Evolutionary conservation across 2,113 vertebrate species (phyloP).

Genomic region (Centropus unirufus): DNA sequence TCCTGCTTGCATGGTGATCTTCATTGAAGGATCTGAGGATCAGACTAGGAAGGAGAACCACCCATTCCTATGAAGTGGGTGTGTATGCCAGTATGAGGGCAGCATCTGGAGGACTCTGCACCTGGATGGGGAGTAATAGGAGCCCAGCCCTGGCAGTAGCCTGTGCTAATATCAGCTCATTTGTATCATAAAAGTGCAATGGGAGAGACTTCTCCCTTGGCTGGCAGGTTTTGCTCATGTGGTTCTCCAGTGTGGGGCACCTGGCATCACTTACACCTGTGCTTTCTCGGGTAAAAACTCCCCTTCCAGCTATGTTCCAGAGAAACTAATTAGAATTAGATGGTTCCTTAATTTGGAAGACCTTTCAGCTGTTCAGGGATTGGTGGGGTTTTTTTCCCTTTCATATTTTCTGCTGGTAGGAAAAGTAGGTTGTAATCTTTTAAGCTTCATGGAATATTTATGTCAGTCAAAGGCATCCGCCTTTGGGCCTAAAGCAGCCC

Average conservation of each 20-base stretch:
- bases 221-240: not conserved
- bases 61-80: rapidly evolving
- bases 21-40: not conserved
- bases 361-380: not conserved
- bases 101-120: not conserved
- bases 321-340: slow-evolving; percentile 29
- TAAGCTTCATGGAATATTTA: slow-evolving; percentile 30
- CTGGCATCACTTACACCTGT: not conserved
- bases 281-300: not conserved
- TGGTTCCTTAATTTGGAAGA: not conserved
- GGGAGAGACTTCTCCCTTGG: not conserved
- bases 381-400: not conserved
- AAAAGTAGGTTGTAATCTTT: not conserved
- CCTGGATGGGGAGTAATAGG: not conserved
- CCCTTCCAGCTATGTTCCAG: slow-evolving; percentile 21
- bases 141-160: not conserved
- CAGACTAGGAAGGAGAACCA: not conserved
- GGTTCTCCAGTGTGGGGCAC: not conserved
- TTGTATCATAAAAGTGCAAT: not conserved
- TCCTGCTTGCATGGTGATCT: not conserved
- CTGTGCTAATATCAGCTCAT: not conserved
- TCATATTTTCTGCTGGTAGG: not conserved
- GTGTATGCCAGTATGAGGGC: not conserved
- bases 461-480: not conserved
- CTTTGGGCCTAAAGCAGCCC: not conserved